Conservation (phyloP, 1,140 invertebrate genomes). For the Physella acuta region DNA sequence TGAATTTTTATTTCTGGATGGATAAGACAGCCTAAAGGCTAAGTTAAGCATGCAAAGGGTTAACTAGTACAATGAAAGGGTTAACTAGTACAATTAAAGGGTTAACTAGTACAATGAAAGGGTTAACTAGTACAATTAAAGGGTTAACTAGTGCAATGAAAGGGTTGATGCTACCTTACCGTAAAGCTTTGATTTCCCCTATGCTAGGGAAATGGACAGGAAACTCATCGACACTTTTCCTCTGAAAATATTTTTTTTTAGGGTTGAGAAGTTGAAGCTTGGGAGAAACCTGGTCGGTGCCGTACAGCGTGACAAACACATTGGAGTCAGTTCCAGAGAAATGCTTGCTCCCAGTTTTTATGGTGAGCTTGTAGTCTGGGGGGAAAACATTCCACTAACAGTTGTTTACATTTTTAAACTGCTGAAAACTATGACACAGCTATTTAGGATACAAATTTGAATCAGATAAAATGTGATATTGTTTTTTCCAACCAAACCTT, state of each 20-base stretch:
- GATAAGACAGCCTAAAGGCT: too few relatives aligned
- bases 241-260: constrained; percentile 46
- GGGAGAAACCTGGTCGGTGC: constrained; percentile 40
- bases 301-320: constrained; percentile 48
- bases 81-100: too few relatives aligned
- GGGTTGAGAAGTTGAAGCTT: constrained; percentile 48
- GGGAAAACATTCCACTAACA: constrained; percentile 4
- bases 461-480: constrained; percentile 7
- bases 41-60: too few relatives aligned
- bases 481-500: not conserved
- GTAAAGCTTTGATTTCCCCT: constrained; percentile 51
- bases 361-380: constrained; percentile 41
- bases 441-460: not conserved
- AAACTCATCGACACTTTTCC: constrained; percentile 36
- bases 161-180: too few relatives aligned
- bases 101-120: too few relatives aligned
- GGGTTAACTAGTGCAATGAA: too few relatives aligned
- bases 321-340: constrained; percentile 51
- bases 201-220: constrained; percentile 38
- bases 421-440: not conserved
- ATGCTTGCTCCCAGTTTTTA: constrained; percentile 45
- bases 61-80: too few relatives aligned
- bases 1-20: too few relatives aligned
- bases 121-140: too few relatives aligned
- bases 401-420: not conserved